phyloP scores from a whole-genome alignment of 2,888 invertebrate genomes.

The Drosophila lacicola region DNA sequence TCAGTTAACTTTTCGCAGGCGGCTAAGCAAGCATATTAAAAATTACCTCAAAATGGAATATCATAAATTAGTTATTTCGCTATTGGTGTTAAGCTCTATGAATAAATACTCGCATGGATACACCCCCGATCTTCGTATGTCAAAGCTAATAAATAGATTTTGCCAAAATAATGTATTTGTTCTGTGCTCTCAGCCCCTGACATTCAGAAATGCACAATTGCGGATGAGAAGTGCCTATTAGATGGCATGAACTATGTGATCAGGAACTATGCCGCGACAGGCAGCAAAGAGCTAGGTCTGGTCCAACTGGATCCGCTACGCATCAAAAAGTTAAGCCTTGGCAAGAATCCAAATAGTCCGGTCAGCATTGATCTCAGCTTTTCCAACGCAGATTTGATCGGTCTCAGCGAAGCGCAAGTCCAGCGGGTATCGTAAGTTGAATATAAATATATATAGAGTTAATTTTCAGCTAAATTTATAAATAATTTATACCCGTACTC shows the following conservation, averaged over 20 bases:
- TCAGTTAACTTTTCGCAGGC: slow-evolving; percentile 39
- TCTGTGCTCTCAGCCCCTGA: slow-evolving; percentile 44
- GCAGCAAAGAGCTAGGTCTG: slow-evolving; percentile 76
- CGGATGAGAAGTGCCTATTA: slow-evolving; percentile 61
- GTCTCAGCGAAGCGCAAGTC: slow-evolving; percentile 62
- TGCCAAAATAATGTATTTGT: neutral
- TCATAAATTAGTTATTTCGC: slow-evolving; percentile 3
- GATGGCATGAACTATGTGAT: slow-evolving; percentile 56
- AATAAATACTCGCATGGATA: slow-evolving; percentile 19
- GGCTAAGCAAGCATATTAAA: slow-evolving; percentile 1
- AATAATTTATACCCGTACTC: neutral
- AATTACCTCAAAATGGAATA: slow-evolving; percentile 23
- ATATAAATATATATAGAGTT: neutral
- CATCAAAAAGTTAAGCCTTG: slow-evolving; percentile 73
- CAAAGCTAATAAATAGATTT: neutral
- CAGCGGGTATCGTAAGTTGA: slow-evolving; percentile 62
- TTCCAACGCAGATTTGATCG: slow-evolving; percentile 73
- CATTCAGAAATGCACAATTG: slow-evolving; percentile 55
- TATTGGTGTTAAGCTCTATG: slow-evolving; percentile 31
- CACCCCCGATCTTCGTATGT: slow-evolving; percentile 54
- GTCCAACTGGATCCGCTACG: slow-evolving; percentile 81
- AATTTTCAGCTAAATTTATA: too few species aligned
- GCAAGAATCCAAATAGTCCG: slow-evolving; percentile 77
- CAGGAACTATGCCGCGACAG: slow-evolving; percentile 53
- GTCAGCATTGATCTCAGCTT: slow-evolving; percentile 82